Percentiles rank a stretch among this genome's conserved stretches.
Conservation (phyloP, 2,888 invertebrate species). For the Drosophila mettleri region DNA sequence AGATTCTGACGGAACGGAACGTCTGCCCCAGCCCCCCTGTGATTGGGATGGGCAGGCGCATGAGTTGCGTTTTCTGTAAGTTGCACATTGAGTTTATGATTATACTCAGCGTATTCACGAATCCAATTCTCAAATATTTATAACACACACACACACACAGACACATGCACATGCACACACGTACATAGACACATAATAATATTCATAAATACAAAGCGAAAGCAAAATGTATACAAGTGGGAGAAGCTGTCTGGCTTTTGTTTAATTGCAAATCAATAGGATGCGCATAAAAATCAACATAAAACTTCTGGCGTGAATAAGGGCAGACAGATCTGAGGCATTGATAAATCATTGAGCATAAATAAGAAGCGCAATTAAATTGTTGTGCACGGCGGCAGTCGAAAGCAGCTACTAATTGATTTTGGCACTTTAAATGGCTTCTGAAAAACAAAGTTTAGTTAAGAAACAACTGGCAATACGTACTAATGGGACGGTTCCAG, state of each 20-base stretch:
- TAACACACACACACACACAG: conserved; percentile 2
- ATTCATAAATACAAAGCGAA: conserved; percentile 41
- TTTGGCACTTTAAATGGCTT: conserved; percentile 26
- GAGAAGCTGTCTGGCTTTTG: conserved; percentile 44
- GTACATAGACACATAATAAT: not conserved
- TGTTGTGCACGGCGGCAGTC: conserved; percentile 38
- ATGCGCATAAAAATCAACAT: conserved; percentile 64
- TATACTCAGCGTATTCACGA: conserved; percentile 11
- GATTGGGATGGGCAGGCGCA: conserved; percentile 22
- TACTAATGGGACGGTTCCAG: conserved; percentile 14
- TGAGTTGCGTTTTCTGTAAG: conserved; percentile 59
- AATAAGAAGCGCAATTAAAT: conserved; percentile 56
- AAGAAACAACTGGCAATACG: conserved; percentile 29
- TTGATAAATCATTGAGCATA: conserved; percentile 51
- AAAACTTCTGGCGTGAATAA: conserved; percentile 40
- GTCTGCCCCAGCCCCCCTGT: not conserved
- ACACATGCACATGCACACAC: conserved; percentile 5
- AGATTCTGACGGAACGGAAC: conserved; percentile 42
- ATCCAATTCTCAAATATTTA: conserved; percentile 19
- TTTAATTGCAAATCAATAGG: conserved; percentile 63
- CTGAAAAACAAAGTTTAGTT: conserved; percentile 12
- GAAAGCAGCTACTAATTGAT: conserved; percentile 38
- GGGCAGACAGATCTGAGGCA: conserved; percentile 28
- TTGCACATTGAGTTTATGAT: conserved; percentile 52
- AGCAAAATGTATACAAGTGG: conserved; percentile 36